These are phyloP conservation scores for Valencia hispanica DNA, from an alignment of 2,797 vertebrate species.

Conservation along the genomic window DNA sequence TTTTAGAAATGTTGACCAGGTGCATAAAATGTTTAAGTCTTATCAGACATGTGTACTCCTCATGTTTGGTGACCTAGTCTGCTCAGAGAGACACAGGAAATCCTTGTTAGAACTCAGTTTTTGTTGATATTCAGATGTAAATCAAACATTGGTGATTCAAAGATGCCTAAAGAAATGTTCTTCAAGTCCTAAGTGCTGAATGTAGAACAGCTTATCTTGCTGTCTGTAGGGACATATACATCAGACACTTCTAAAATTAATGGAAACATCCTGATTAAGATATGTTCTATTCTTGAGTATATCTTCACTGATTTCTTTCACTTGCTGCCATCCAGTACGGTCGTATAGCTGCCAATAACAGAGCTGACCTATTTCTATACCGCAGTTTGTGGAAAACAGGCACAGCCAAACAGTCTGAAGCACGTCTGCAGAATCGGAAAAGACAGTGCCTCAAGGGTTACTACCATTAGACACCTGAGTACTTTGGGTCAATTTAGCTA, in stretches of 20 bases:
- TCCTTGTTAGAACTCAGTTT: neutral
- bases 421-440: neutral
- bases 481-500: neutral
- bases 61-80: neutral
- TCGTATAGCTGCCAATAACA: neutral
- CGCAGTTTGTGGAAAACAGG: constrained; percentile 4
- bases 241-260: neutral
- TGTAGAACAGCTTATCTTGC: neutral
- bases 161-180: neutral
- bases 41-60: neutral
- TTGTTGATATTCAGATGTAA: neutral
- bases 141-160: neutral
- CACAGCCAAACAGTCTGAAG: neutral
- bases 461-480: neutral
- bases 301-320: neutral
- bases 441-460: neutral
- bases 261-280: neutral
- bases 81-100: neutral
- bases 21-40: neutral
- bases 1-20: neutral
- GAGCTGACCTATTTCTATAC: constrained; percentile 1
- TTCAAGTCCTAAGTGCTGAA: neutral
- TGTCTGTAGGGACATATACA: neutral
- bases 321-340: neutral
- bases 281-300: neutral